Conservation (phyloP, 2,888 invertebrate genomes). For the Nephrotoma guestfalica region DNA sequence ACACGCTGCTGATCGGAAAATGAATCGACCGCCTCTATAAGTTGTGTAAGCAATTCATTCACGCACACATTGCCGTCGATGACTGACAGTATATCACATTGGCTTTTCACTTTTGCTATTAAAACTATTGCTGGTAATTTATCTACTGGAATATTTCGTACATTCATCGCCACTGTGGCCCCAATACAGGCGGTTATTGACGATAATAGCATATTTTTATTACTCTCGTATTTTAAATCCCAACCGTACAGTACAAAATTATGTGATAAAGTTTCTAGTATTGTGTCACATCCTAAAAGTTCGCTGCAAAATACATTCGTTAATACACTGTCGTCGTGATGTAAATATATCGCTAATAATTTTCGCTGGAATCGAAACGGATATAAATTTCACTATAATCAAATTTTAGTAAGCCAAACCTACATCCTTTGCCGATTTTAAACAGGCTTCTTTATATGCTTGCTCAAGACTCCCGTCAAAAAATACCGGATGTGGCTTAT, state of each 20-base stretch:
- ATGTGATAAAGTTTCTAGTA: conserved; percentile 73
- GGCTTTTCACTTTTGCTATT: conserved; percentile 74
- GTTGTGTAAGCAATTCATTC: conserved; percentile 71
- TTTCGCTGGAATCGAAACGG: conserved; percentile 52
- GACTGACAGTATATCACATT: conserved; percentile 80
- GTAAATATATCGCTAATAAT: conserved; percentile 86
- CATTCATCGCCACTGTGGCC: conserved; percentile 65
- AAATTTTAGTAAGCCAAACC: conserved; percentile 16
- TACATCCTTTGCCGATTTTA: conserved; percentile 82
- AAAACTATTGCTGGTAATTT: conserved; percentile 77
- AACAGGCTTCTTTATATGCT: conserved; percentile 79
- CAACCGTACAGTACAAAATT: conserved; percentile 95
- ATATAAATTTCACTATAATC: not conserved
- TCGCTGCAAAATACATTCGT: conserved; percentile 96
- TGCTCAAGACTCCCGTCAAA: conserved; percentile 84
- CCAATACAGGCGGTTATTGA: conserved; percentile 67
- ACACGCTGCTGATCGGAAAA: conserved; percentile 60
- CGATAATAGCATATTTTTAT: conserved; percentile 65
- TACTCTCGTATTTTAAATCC: conserved; percentile 85
- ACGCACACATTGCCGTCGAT: conserved; percentile 87
- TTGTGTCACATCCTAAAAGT: conserved; percentile 78
- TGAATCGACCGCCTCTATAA: conserved; percentile 78
- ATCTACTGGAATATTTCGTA: conserved; percentile 74
- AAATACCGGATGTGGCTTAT: conserved; percentile 75
- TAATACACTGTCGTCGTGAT: conserved; percentile 89